These are phyloP conservation scores for Pseudorhombus dupliciocellatus DNA, from an alignment of 2,113 vertebrate genomes.

Conservation along the genomic window DNA sequence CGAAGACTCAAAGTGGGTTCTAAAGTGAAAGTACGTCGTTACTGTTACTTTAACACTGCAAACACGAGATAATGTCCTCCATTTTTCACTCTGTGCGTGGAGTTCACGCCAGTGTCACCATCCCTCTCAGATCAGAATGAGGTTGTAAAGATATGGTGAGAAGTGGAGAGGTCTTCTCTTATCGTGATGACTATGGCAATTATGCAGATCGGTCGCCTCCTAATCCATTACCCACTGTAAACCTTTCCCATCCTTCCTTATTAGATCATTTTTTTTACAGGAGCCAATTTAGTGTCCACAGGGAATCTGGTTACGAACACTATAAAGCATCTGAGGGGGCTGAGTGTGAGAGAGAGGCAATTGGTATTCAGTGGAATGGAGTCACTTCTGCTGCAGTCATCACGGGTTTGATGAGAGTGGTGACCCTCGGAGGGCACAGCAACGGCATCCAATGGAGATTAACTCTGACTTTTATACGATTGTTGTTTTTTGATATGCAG, in stretches of 20 bases:
- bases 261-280: slow-evolving; percentile 63
- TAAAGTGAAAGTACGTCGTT: slow-evolving; percentile 44
- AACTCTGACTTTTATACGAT: slow-evolving; percentile 32
- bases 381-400: slow-evolving; percentile 43
- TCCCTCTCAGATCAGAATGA: slow-evolving; percentile 36
- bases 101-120: slow-evolving; percentile 39
- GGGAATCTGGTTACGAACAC: slow-evolving; percentile 63
- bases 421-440: slow-evolving; percentile 53
- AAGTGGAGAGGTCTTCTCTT: slow-evolving; percentile 55
- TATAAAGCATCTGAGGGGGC: slow-evolving; percentile 63
- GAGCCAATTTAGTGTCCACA: slow-evolving; percentile 59
- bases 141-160: slow-evolving; percentile 40
- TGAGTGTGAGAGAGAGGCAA: slow-evolving; percentile 51
- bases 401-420: slow-evolving; percentile 60
- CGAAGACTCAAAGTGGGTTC: slow-evolving; percentile 51
- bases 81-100: slow-evolving; percentile 24
- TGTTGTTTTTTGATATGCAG: slow-evolving; percentile 34
- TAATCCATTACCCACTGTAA: slow-evolving; percentile 61
- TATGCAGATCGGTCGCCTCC: slow-evolving; percentile 61
- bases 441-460: slow-evolving; percentile 33
- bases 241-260: slow-evolving; percentile 52
- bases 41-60: slow-evolving; percentile 41
- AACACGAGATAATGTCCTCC: slow-evolving; percentile 40
- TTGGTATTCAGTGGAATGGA: slow-evolving; percentile 57
- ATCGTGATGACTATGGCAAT: slow-evolving; percentile 65